These are phyloP conservation scores for Coilia nasus DNA, from an alignment of 2,797 vertebrate genomes.

Conservation along the genomic window DNA sequence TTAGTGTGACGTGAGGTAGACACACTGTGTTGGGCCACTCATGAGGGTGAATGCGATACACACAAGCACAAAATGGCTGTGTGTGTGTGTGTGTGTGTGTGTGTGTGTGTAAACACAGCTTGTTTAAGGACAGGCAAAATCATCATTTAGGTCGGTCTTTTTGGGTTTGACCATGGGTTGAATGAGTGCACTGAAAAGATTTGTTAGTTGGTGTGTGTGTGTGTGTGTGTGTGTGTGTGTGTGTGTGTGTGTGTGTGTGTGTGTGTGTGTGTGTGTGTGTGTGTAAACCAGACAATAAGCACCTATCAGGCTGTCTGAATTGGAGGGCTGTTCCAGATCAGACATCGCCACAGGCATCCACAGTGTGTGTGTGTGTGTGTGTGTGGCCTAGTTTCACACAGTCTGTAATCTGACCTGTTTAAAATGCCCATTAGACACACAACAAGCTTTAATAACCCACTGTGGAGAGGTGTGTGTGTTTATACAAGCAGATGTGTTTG, in stretches of 20 bases:
- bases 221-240: neutral
- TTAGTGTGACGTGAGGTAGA: no score
- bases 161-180: neutral
- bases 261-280: neutral
- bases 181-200: neutral
- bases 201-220: neutral
- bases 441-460: slow-evolving; percentile 63
- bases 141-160: no score
- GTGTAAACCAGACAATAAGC: neutral
- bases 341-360: neutral
- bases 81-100: no score
- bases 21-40: no score
- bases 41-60: no score
- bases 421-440: slow-evolving; percentile 56
- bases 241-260: slow-evolving; percentile 4
- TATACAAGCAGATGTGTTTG: neutral
- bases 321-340: neutral
- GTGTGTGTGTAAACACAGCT: no score
- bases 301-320: neutral
- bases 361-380: neutral
- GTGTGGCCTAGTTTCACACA: slow-evolving; percentile 63
- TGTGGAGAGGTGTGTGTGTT: slow-evolving; percentile 24
- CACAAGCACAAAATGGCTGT: no score
- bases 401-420: slow-evolving; percentile 71
- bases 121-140: neutral